These are phyloP conservation scores for Clytia hemisphaerica DNA, from an alignment of 30 jellyfish, hydroid and myxozoan genomes.

Conservation along the genomic window DNA sequence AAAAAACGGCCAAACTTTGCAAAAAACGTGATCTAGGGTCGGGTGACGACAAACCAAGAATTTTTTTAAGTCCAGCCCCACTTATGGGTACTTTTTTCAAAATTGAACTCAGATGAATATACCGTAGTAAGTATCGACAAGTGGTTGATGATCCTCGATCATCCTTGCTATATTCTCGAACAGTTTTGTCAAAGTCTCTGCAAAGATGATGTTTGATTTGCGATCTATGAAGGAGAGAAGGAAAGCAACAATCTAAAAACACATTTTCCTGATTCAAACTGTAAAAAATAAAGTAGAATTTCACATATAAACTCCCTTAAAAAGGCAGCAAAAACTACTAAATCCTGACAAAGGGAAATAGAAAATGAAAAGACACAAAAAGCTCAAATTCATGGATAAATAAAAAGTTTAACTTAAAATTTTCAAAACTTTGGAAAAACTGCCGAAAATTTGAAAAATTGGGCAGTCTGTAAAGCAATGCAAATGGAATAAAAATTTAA, in stretches of 20 bases:
- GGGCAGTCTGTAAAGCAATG: no score
- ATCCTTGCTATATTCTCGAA: conserved; percentile 81
- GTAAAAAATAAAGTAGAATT: neutral
- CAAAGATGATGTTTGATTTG: conserved; percentile 71
- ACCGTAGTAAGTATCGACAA: conserved; percentile 85
- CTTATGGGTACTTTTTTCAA: neutral
- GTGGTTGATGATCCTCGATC: conserved; percentile 81
- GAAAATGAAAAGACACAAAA: no score
- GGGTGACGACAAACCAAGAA: no score
- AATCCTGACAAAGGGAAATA: neutral
- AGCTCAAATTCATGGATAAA: no score
- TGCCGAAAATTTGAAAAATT: no score
- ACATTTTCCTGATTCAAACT: neutral
- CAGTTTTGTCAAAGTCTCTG: conserved; percentile 68
- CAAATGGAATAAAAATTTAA: neutral
- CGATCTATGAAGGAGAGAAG: conserved; percentile 27
- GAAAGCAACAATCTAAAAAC: neutral
- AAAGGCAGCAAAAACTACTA: no score
- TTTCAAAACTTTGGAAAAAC: no score
- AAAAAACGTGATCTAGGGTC: no score
- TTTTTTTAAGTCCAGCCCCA: neutral
- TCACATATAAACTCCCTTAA: no score
- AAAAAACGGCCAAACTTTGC: no score
- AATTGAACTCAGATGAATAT: neutral
- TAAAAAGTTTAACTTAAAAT: no score